Evolutionary conservation across 1,140 invertebrate species (phyloP).

Genomic region (Anoplolepis gracilipes): DNA sequence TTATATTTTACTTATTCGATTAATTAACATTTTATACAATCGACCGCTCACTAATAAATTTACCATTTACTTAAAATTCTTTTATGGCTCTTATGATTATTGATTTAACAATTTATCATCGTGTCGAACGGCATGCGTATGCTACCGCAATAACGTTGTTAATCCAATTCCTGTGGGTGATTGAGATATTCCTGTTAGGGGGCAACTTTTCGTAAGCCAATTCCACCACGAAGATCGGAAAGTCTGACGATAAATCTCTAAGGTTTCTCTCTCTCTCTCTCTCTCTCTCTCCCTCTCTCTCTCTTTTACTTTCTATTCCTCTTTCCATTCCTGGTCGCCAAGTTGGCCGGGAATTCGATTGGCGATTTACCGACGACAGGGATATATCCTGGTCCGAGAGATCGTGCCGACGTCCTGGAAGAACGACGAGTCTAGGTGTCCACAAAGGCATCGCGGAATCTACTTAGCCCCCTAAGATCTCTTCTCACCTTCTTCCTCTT

Average conservation of each 20-base stretch:
- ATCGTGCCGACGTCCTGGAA: constrained; percentile 66
- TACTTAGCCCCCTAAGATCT: constrained; percentile 75
- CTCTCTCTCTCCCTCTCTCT: too few species aligned
- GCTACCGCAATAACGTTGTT: constrained; percentile 9
- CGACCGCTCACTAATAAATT: neutral
- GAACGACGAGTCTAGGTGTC: constrained; percentile 20
- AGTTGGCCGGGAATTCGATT: constrained; percentile 72
- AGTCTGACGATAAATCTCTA: constrained; percentile 31
- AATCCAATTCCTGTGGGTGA: constrained; percentile 17
- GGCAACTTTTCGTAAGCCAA: constrained; percentile 25
- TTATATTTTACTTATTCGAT: too few species aligned
- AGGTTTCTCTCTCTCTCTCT: neutral
- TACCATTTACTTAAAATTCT: neutral
- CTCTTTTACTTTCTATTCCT: neutral
- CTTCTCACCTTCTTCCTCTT: constrained; percentile 57
- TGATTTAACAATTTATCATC: neutral
- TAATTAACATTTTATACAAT: neutral
- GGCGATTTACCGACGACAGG: constrained; percentile 64
- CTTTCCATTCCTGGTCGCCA: neutral
- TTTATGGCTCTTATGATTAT: neutral
- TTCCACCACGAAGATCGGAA: constrained; percentile 33
- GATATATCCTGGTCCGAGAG: constrained; percentile 38
- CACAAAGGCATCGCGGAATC: constrained; percentile 80
- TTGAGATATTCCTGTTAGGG: constrained; percentile 15
- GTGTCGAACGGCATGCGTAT: neutral